Evolutionary conservation across 2,797 vertebrate species (phyloP).

Genomic region (Rachycentron canadum): DNA sequence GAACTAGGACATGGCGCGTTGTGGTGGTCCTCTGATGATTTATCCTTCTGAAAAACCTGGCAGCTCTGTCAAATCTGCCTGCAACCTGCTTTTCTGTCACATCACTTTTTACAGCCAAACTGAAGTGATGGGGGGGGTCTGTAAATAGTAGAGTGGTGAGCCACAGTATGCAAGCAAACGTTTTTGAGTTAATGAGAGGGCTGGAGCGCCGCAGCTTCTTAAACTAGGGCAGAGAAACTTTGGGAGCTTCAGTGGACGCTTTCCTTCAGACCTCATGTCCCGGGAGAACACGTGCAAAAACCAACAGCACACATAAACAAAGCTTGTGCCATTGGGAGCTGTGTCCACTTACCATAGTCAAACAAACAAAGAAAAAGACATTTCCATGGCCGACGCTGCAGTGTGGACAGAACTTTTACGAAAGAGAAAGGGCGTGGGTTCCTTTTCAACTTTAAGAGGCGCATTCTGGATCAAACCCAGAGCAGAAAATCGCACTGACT

Average conservation of each 20-base stretch:
- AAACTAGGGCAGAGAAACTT: conserved; percentile 73
- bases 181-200: conserved; percentile 79
- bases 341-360: conserved; percentile 46
- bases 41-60: conserved; percentile 61
- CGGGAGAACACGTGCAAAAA: conserved; percentile 58
- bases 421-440: conserved; percentile 28
- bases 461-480: conserved; percentile 18
- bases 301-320: conserved; percentile 59
- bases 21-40: conserved; percentile 65
- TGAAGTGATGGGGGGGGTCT: conserved; percentile 74
- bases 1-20: conserved; percentile 63
- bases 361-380: conserved; percentile 49
- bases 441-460: conserved; percentile 32
- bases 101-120: conserved; percentile 68
- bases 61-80: conserved; percentile 76
- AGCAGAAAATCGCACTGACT: conserved; percentile 33
- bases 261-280: conserved; percentile 68
- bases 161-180: conserved; percentile 73
- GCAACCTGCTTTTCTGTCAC: conserved; percentile 78
- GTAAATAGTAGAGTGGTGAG: conserved; percentile 78
- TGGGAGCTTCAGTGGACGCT: conserved; percentile 60
- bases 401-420: conserved; percentile 6
- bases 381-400: conserved; percentile 31
- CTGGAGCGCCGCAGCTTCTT: conserved; percentile 61
- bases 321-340: conserved; percentile 26